Base-by-base conservation (phyloP, 2,888 invertebrate genomes). In the Bombyx huttoni region DNA sequence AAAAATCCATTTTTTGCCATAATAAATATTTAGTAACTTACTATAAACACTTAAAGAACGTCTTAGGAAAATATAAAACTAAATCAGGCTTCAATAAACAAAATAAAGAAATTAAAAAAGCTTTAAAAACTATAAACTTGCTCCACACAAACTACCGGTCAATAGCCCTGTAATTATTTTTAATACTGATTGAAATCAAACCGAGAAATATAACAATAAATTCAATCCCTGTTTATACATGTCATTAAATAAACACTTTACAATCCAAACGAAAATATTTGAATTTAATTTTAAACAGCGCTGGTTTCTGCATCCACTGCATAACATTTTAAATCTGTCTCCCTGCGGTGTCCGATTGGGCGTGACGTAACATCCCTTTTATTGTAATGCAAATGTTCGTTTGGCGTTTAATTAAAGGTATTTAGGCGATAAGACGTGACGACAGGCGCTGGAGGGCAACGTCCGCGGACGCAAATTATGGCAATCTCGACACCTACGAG, bases 401-500 rank as follows among this genome's bases (percentile, higher is more conserved):
- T 53, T 49, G 35, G 61, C 67, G 40, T 40, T 40, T 81, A 79
- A 78, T 77, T 77, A 78, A 79, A 77, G 53, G 81, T 78, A 81
- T 81, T 83, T 84, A 81, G 78, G 75, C 72, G 72, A 73, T 72
- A 78, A 79, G 69, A 85, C 79, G 83, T 83, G 88, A 86, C 79
- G 88, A 88, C 87, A 84, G 76, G 63, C 73, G 81, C 88, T 80
- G 70, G 72, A 56, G 84, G 87, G 76, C 63, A 67, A 57, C 70
- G 72, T 70, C 71, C 64, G 69, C 58, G 63, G 72, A 73, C 74
- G 81, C 82, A 86, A 89, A 89, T 89, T 87, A 89, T 78, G 82
- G 88, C 88, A 87, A 89, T 88, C 75, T 76, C 81, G 80, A 88
- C 89, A 89, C 89, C 89, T 89, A 76, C 72, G 75, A 89, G 88